phyloP scores from a whole-genome alignment of 2,888 invertebrate genomes.

The Horisme vitalbata region DNA sequence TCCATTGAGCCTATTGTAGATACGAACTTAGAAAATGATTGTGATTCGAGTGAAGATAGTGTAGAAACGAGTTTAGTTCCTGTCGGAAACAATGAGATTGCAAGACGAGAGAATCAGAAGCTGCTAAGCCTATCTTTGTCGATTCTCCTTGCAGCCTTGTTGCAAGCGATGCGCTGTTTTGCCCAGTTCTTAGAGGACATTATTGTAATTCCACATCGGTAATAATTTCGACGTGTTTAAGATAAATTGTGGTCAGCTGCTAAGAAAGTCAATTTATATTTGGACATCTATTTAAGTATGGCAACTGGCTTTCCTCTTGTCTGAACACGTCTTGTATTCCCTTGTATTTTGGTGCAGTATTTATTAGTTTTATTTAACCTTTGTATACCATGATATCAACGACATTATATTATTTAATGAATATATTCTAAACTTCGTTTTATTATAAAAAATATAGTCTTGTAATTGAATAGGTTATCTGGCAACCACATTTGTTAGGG shows the following conservation, averaged over 20 bases:
- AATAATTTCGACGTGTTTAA: slow-evolving; percentile 42
- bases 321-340: slow-evolving; percentile 47
- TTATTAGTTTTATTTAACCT: slow-evolving; percentile 60
- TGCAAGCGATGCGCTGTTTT: slow-evolving; percentile 85
- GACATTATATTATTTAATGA: slow-evolving; percentile 69
- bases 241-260: slow-evolving; percentile 21
- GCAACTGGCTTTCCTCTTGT: slow-evolving; percentile 15
- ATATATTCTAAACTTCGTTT: slow-evolving; percentile 55
- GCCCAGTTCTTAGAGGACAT: slow-evolving; percentile 84
- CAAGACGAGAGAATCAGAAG: slow-evolving; percentile 71
- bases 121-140: slow-evolving; percentile 84
- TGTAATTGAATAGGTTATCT: too few relatives aligned
- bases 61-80: slow-evolving; percentile 69
- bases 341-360: slow-evolving; percentile 69
- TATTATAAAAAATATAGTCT: slow-evolving; percentile 28
- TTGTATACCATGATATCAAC: slow-evolving; percentile 37
- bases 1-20: slow-evolving; percentile 27
- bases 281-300: slow-evolving; percentile 31
- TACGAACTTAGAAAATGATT: slow-evolving; percentile 57
- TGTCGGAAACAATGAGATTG: slow-evolving; percentile 71
- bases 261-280: slow-evolving; percentile 16
- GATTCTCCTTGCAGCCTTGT: slow-evolving; percentile 82
- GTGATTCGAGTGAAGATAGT: slow-evolving; percentile 27
- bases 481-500: too few relatives aligned
- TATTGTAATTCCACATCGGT: slow-evolving; percentile 76